These are phyloP conservation scores for Lanistes nyassanus DNA, from an alignment of 1,140 invertebrate genomes.

Conservation along the genomic window DNA sequence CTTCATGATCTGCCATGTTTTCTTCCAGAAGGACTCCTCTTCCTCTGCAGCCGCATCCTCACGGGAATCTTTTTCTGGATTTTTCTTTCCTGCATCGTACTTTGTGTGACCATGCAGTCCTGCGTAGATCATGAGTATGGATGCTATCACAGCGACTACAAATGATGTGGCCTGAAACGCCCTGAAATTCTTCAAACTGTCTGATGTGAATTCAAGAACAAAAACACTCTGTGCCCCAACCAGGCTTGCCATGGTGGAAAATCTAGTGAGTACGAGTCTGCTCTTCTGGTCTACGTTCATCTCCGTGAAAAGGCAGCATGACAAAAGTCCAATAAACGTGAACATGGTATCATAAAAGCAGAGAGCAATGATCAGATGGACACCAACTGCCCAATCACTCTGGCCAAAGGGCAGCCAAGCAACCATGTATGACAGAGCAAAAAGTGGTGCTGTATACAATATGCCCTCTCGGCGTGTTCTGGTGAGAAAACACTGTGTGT, in stretches of 20 bases:
- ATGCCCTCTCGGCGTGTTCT: constrained; percentile 62
- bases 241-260: constrained; percentile 45
- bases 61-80: background rate
- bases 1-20: constrained; percentile 45
- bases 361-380: constrained; percentile 65
- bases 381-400: constrained; percentile 31
- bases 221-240: constrained; percentile 49
- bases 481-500: constrained; percentile 53
- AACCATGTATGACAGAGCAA: constrained; percentile 64
- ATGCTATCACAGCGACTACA: constrained; percentile 48
- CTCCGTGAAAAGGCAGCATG: constrained; percentile 66
- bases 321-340: constrained; percentile 65
- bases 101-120: constrained; percentile 54
- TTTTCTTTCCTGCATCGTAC: constrained; percentile 40
- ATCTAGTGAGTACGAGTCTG: constrained; percentile 50
- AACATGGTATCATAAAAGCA: constrained; percentile 69
- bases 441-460: constrained; percentile 64
- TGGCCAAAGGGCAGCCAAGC: constrained; percentile 66
- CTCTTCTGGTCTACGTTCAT: constrained; percentile 36
- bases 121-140: constrained; percentile 51
- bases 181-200: constrained; percentile 55
- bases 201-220: constrained; percentile 47
- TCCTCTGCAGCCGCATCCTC: background rate
- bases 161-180: constrained; percentile 57
- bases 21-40: constrained; percentile 32